Evolutionary conservation across 2,888 invertebrate genomes (phyloP), one percentile per base, ranked within the genome.

Genomic region (Eremobia ochroleuca): DNA sequence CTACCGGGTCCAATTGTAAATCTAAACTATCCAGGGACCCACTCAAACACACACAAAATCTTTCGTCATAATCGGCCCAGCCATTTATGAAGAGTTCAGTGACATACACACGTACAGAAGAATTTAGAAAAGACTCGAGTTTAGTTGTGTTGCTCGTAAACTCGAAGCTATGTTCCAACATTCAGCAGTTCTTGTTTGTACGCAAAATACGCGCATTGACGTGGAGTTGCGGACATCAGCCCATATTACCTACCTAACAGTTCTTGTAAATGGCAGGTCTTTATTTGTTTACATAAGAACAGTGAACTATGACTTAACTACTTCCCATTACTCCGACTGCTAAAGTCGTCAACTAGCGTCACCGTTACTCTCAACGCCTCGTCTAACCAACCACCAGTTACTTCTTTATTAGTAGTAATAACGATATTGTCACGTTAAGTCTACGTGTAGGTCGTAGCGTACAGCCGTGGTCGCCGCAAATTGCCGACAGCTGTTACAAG

Each of bases 401-500:
- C 66, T 55, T 69, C 52, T 71, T 69, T 75, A 70, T 76, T 66
- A 66, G 46, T 49, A 70, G 73, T 74, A 79, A 77, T 88, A 80
- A 72, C 15, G 58, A 73, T 77, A 76, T 75, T 59, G 72, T 76
- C 77, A 82, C 70, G 67, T 74, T 37, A 71, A 40, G 21, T n/a
- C 34, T 64, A 68, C 73, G 61, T 82, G 75, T 66, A 67, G 61
- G 65, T 72, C 70, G 62, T 74, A 62, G 55, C 21, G 3, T 28
- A 49, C 71, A 82, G 69, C 62, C 58, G 73, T 69, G 71, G 58
- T 72, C 13, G 3, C 85, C 80, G 71, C 87, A 82, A 85, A 86
- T 86, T 88, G 76, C 74, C 49, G 21, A 25, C 87, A 87, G 81
- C 77, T 88, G 87, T 82, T 86, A 66, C 76, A 37, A 58, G n/a